phyloP scores from a whole-genome alignment of 2,797 vertebrate genomes.

The Macropus fuliginosus region DNA sequence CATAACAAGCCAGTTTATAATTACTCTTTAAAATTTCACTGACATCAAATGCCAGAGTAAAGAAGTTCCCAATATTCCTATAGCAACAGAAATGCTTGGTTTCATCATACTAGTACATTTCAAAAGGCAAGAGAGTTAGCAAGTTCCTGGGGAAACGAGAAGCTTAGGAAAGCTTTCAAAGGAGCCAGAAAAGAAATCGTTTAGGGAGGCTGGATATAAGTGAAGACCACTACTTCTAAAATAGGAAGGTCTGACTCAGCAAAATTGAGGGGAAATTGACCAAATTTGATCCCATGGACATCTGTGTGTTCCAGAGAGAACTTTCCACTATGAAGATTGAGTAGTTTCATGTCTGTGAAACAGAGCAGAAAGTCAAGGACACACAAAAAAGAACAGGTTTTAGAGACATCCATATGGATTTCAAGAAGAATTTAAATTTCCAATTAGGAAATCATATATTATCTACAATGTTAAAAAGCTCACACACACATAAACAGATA shows the following conservation, averaged over 20 bases:
- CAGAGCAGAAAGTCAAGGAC: background rate
- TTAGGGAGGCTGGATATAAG: background rate
- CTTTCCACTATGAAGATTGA: background rate
- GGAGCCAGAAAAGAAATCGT: background rate
- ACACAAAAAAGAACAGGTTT: background rate
- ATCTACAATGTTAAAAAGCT: background rate
- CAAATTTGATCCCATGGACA: background rate
- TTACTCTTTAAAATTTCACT: conserved; percentile 1
- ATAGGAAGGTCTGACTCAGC: background rate
- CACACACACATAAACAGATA: background rate
- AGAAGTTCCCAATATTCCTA: background rate
- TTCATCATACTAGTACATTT: background rate
- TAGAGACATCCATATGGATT: background rate
- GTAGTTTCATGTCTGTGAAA: background rate
- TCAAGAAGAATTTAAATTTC: background rate
- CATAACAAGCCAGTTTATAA: background rate
- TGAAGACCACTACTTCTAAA: background rate
- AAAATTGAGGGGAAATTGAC: background rate
- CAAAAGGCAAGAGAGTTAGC: conserved; percentile 4
- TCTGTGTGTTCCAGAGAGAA: background rate
- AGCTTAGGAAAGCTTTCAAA: background rate
- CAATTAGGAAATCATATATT: background rate
- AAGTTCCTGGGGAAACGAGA: background rate
- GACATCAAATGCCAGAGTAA: background rate
- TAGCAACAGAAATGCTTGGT: conserved; percentile 16